Percentiles rank a stretch among this genome's conserved stretches.
phyloP scores from a whole-genome alignment of 1,140 invertebrate genomes.

The Heterodera schachtii region DNA sequence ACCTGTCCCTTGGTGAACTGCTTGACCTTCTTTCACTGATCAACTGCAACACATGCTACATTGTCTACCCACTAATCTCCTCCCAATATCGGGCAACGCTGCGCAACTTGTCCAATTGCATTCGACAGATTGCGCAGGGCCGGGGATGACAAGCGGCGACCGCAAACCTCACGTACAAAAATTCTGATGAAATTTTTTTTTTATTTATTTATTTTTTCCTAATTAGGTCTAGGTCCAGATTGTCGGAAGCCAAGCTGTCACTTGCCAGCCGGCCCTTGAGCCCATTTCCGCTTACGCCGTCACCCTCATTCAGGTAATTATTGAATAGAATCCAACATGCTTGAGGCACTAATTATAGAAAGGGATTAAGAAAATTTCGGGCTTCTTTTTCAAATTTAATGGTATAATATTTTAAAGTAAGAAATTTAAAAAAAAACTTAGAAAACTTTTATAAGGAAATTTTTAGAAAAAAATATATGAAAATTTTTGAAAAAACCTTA shows the following conservation, averaged over 20 bases:
- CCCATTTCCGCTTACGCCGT: conserved; percentile 12
- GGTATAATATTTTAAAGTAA: no score
- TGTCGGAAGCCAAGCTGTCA: conserved; percentile 28
- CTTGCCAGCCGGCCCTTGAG: conserved; percentile 25
- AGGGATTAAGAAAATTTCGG: no score
- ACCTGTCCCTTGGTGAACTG: conserved; percentile 48
- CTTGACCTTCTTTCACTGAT: conserved; percentile 50
- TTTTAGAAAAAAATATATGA: no score
- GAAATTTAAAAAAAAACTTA: no score
- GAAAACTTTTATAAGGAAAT: no score
- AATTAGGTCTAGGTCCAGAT: conserved; percentile 14
- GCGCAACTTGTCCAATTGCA: conserved; percentile 19
- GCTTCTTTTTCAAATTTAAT: no score
- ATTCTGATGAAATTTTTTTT: not conserved
- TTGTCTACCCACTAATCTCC: conserved; percentile 48
- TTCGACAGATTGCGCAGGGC: conserved; percentile 10
- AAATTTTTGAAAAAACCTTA: no score
- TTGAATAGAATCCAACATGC: not conserved
- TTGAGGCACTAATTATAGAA: no score
- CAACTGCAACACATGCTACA: conserved; percentile 55
- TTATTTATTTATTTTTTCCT: not conserved
- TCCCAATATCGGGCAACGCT: conserved; percentile 37
- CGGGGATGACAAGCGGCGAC: conserved; percentile 21
- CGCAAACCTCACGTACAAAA: not conserved
- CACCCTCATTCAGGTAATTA: conserved; percentile 17